Percentiles rank a stretch among this genome's conserved stretches.
Conservation (phyloP, 64 coral and sea anemone genomes). For the Montipora efflorescens region DNA sequence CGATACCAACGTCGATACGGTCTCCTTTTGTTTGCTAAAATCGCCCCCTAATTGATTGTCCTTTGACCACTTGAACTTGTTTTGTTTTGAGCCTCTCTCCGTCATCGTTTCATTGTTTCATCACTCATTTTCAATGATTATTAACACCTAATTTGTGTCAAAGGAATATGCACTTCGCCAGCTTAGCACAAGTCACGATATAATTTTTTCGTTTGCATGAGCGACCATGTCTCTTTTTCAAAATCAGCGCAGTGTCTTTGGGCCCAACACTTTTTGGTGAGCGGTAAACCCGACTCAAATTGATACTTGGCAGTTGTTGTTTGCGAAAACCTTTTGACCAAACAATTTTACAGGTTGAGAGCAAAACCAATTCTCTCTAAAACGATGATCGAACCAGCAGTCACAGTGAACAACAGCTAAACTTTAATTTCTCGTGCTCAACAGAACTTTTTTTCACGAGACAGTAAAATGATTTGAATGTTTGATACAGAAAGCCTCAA, state of each 20-base stretch:
- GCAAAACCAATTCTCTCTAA: neutral
- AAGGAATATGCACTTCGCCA: slow-evolving; percentile 7
- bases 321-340: neutral
- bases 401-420: neutral
- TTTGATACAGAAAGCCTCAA: slow-evolving; percentile 30
- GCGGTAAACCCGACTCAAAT: neutral
- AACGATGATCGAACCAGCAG: neutral
- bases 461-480: neutral
- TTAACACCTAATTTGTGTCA: slow-evolving; percentile 51
- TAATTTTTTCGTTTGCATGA: neutral
- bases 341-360: neutral
- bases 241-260: neutral
- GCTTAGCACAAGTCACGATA: slow-evolving; percentile 8
- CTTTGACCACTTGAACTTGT: slow-evolving; percentile 20
- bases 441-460: neutral
- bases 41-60: slow-evolving; percentile 21
- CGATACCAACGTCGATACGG: neutral
- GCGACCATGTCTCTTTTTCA: neutral
- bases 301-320: neutral
- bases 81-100: slow-evolving; percentile 12
- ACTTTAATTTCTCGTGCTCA: neutral
- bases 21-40: neutral
- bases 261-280: neutral
- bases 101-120: slow-evolving; percentile 48
- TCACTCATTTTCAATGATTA: slow-evolving; percentile 42